Conservation (phyloP, 2,888 invertebrate species). For the Ceratothoa steindachneri region DNA sequence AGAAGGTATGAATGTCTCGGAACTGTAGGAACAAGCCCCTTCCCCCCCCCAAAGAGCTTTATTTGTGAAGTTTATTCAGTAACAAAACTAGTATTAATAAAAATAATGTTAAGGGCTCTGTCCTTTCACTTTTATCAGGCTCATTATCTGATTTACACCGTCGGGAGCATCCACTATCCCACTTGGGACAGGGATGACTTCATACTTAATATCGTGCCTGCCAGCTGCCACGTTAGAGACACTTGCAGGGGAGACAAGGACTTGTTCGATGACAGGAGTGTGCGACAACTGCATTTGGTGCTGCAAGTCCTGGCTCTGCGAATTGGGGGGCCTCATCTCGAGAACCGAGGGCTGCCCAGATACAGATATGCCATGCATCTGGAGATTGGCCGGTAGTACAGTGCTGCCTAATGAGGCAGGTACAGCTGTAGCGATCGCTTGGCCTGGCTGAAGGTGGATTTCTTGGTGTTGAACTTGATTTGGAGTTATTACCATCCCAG, state of each 20-base stretch:
- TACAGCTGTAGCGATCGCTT: neutral
- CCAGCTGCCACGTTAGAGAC: neutral
- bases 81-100: too few relatives aligned
- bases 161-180: neutral
- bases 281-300: neutral
- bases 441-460: neutral
- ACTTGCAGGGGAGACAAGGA: neutral
- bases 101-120: too few relatives aligned
- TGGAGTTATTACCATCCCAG: neutral
- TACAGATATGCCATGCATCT: neutral
- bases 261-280: neutral
- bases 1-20: too few relatives aligned
- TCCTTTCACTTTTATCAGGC: neutral
- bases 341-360: neutral
- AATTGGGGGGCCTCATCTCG: neutral
- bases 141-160: neutral
- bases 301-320: neutral
- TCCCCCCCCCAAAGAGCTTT: too few relatives aligned
- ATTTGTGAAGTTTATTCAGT: too few relatives aligned
- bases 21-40: too few relatives aligned
- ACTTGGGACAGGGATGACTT: neutral
- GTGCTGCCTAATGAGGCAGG: neutral
- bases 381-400: neutral
- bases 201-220: neutral
- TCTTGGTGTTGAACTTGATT: neutral